Base-by-base conservation (phyloP, 1,140 invertebrate species). In the Calephelis nemesis region DNA sequence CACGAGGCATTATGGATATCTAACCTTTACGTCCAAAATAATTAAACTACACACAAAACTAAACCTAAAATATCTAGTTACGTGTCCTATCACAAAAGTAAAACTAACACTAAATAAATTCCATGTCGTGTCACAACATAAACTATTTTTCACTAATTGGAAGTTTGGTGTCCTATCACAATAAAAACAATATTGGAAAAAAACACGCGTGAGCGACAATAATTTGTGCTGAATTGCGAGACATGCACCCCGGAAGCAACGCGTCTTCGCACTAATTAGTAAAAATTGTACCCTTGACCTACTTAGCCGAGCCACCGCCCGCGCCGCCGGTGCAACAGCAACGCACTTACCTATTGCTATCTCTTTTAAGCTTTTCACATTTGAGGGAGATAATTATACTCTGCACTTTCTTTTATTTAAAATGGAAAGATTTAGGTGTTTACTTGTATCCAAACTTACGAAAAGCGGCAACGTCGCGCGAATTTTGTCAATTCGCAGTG, bases 1-100 rank as follows among this genome's bases (percentile, higher is more conserved):
- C 39, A 63, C 62, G 60, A 42, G 60, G 60, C 30, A 63, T 63
- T 63, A 19, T 63, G 40, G 8, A 58, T 15, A 15, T 58, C 19
- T 58, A 11, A 58, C 5, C 0, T 19, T 19, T 58, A 45, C 60
- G 40, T 63, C 40, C 6, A 12, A 63, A 63, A 47, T 63, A 45
- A 47, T 63, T 15, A 15, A 47, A 15, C 62, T 63, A 42, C 42
- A 42, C 42, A 42, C 15, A 42, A 42, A 42, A 42, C 42, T 42
- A 42, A 42, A 42, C 42, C 42, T 42, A 42, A 42, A 42, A 42
- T 42, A 8, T 42, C 30, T 39, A 58, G 10, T 58, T 19, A 58
- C 10, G 19, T 39, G 52, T 58, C 52, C 6, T 58, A 39, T 58
- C 52, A 58, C 19, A 58, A 58, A 19, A 58, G 9, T 54, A 30